A percentile compares a stretch with the other conserved stretches of the same genome.
Conservation (phyloP, 2,888 invertebrate genomes). For the Pinctada fucata region DNA sequence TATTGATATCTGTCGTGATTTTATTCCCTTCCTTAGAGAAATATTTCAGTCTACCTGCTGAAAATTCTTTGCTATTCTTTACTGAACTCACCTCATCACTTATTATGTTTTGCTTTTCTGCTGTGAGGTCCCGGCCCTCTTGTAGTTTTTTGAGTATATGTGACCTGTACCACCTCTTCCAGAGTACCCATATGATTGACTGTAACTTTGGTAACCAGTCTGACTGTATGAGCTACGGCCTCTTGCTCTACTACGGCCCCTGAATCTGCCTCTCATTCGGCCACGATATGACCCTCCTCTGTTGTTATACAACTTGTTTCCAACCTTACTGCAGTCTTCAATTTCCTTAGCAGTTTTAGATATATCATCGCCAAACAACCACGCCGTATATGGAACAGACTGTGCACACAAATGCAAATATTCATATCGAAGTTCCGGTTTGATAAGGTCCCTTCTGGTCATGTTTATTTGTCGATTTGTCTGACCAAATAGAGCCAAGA, state of each 20-base stretch:
- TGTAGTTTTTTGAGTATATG: slow-evolving; percentile 26
- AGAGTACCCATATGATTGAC: neutral
- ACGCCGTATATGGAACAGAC: slow-evolving; percentile 22
- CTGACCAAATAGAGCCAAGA: slow-evolving; percentile 40
- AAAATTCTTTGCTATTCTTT: neutral
- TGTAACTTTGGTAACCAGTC: neutral
- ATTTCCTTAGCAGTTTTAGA: slow-evolving; percentile 37
- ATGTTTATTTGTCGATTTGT: slow-evolving; percentile 41
- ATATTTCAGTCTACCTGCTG: slow-evolving; percentile 30
- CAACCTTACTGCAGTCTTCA: slow-evolving; percentile 38
- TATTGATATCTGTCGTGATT: slow-evolving; percentile 29
- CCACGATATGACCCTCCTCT: neutral
- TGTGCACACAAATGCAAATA: slow-evolving; percentile 22
- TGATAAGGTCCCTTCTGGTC: slow-evolving; percentile 30
- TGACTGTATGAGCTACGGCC: neutral
- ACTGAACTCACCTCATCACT: slow-evolving; percentile 1
- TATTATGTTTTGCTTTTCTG: slow-evolving; percentile 17
- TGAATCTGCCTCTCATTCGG: neutral
- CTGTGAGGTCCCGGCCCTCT: slow-evolving; percentile 3
- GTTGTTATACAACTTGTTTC: slow-evolving; percentile 1
- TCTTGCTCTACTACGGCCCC: neutral
- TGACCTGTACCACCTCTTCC: neutral
- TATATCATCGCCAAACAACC: slow-evolving; percentile 44
- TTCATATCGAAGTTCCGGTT: slow-evolving; percentile 22
- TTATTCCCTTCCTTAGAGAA: slow-evolving; percentile 25